These are phyloP conservation scores for Eidolon dupreanum DNA, from an alignment of 2,797 vertebrate genomes.

Conservation along the genomic window DNA sequence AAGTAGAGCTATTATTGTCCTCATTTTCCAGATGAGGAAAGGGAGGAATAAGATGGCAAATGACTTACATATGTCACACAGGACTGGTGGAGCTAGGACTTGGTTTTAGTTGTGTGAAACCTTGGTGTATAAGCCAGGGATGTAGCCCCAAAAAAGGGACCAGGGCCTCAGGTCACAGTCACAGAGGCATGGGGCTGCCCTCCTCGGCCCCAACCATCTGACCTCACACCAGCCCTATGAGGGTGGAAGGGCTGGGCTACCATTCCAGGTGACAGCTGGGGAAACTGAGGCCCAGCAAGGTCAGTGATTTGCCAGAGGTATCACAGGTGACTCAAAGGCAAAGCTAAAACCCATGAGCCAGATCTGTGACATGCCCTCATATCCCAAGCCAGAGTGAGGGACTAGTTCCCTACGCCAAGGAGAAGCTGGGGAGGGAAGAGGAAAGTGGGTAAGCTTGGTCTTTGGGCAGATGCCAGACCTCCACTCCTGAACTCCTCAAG, in stretches of 20 bases:
- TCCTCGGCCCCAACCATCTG: not conserved
- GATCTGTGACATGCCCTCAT: not conserved
- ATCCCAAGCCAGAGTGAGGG: not conserved
- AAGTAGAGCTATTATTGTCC: not conserved
- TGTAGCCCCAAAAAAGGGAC: not conserved
- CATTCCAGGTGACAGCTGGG: not conserved
- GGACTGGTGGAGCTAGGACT: not conserved
- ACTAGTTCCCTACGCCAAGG: not conserved
- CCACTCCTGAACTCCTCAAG: not conserved
- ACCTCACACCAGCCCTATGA: not conserved
- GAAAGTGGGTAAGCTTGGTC: not conserved
- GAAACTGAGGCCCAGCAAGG: not conserved
- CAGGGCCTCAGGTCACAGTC: not conserved
- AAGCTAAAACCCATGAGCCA: not conserved
- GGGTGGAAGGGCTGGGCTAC: too few species aligned
- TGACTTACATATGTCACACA: not conserved
- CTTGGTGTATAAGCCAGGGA: not conserved
- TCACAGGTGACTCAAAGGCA: not conserved
- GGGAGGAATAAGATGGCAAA: not conserved
- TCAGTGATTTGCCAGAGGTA: not conserved
- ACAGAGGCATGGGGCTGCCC: not conserved
- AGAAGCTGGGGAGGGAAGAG: not conserved
- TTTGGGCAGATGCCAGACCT: not conserved
- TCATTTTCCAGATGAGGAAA: not conserved
- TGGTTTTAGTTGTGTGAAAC: not conserved